Evolutionary conservation across 2,888 invertebrate species (phyloP).

Genomic region (Archips crataeganus): DNA sequence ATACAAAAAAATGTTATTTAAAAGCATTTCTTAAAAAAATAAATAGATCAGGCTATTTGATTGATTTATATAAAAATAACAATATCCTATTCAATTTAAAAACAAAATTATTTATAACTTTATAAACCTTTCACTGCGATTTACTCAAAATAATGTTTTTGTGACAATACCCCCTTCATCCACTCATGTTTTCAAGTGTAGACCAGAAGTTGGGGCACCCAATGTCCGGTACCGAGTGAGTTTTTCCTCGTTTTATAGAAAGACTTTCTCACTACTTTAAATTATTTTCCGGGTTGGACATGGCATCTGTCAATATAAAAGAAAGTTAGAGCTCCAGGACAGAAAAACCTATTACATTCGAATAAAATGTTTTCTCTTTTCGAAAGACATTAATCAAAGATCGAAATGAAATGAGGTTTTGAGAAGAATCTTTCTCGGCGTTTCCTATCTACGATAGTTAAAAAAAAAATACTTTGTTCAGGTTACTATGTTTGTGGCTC

Average conservation of each 20-base stretch:
- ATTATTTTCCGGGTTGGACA: constrained; percentile 39
- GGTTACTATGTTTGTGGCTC: too few relatives aligned
- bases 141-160: too few relatives aligned
- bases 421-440: not conserved
- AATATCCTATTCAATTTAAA: too few relatives aligned
- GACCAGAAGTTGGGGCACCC: constrained; percentile 14
- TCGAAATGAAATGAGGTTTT: not conserved
- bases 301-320: constrained; percentile 26
- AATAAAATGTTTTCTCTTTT: not conserved
- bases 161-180: too few relatives aligned
- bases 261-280: constrained; percentile 45
- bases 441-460: too few relatives aligned
- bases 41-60: too few relatives aligned
- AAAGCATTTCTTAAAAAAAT: too few relatives aligned
- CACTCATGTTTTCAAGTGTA: not conserved
- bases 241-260: constrained; percentile 46
- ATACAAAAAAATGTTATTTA: too few relatives aligned
- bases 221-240: constrained; percentile 19
- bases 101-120: too few relatives aligned
- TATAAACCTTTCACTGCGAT: too few relatives aligned
- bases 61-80: too few relatives aligned
- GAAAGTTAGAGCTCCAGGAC: constrained; percentile 18
- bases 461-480: too few relatives aligned
- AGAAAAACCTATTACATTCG: constrained; percentile 6
- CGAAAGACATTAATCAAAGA: not conserved